Percentiles rank a stretch among this genome's conserved stretches.
Conservation (phyloP, 2,797 vertebrate species). For the Menidia menidia region DNA sequence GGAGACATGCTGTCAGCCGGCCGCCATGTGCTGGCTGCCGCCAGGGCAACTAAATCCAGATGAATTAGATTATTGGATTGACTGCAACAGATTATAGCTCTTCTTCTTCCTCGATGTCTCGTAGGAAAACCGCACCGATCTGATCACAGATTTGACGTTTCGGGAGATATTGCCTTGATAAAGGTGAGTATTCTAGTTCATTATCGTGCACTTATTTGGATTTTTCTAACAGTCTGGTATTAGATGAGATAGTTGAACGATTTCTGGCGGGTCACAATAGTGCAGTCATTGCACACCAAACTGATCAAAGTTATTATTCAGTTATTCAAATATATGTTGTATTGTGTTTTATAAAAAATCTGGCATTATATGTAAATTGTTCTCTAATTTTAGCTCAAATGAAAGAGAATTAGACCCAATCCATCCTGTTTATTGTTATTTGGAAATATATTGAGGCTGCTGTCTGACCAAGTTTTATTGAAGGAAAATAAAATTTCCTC, state of each 20-base stretch:
- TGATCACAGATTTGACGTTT: conserved; percentile 36
- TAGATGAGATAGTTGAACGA: not conserved
- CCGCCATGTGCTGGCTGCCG: conserved; percentile 49
- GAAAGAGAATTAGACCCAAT: not conserved
- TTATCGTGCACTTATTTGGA: not conserved
- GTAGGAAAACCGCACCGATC: conserved; percentile 48
- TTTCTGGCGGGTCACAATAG: not conserved
- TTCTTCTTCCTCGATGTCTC: conserved; percentile 58
- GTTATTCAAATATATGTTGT: not conserved
- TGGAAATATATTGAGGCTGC: conserved; percentile 10
- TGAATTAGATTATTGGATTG: conserved; percentile 87
- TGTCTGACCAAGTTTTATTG: not conserved
- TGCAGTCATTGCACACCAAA: not conserved
- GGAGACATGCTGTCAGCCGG: conserved; percentile 3
- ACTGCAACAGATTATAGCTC: conserved; percentile 80
- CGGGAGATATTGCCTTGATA: conserved; percentile 23
- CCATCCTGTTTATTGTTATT: conserved; percentile 26
- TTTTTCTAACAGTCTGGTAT: not conserved
- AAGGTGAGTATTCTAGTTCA: conserved; percentile 65
- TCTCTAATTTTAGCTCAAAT: not conserved
- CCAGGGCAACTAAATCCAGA: conserved; percentile 63
- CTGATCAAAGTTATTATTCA: not conserved
- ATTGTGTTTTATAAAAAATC: no score
- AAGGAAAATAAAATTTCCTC: not conserved
- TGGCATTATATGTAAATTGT: not conserved